phyloP scores from a whole-genome alignment of 2,113 vertebrate species.

The pig (Sus scrofa) region DNA sequence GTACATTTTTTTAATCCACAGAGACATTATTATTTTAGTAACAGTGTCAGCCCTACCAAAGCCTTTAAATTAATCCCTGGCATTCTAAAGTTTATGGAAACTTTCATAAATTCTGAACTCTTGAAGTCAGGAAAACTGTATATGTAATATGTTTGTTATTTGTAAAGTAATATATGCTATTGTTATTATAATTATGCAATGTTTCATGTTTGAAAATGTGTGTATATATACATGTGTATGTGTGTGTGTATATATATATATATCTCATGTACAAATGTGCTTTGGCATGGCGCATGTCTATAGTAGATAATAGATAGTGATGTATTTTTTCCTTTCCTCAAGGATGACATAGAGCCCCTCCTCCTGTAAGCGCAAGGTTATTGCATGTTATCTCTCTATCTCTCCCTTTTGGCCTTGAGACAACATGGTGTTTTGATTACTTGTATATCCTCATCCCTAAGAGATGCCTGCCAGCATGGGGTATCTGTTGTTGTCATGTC shows the following conservation, averaged over 20 bases:
- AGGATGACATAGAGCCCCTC: background rate
- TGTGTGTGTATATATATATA: no score
- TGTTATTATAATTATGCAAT: background rate
- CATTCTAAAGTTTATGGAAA: constrained; percentile 22
- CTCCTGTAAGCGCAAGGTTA: background rate
- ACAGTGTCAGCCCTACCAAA: background rate
- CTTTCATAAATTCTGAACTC: background rate
- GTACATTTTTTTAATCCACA: background rate
- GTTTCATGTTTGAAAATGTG: background rate
- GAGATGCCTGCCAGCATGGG: background rate
- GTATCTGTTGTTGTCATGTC: background rate
- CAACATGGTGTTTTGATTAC: background rate
- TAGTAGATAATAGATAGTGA: background rate
- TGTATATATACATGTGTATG: no score
- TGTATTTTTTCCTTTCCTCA: background rate
- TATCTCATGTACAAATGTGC: background rate
- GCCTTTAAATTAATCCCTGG: background rate
- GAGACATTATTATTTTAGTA: background rate
- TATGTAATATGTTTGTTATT: background rate
- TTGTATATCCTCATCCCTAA: background rate
- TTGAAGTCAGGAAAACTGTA: background rate
- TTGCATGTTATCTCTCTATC: background rate
- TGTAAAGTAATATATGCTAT: background rate
- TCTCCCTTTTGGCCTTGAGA: background rate
- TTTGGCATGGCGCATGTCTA: background rate